A percentile compares a stretch with the other conserved stretches of the same genome.
Conservation (phyloP, 2,797 vertebrate genomes). For the Psittacula echo region DNA sequence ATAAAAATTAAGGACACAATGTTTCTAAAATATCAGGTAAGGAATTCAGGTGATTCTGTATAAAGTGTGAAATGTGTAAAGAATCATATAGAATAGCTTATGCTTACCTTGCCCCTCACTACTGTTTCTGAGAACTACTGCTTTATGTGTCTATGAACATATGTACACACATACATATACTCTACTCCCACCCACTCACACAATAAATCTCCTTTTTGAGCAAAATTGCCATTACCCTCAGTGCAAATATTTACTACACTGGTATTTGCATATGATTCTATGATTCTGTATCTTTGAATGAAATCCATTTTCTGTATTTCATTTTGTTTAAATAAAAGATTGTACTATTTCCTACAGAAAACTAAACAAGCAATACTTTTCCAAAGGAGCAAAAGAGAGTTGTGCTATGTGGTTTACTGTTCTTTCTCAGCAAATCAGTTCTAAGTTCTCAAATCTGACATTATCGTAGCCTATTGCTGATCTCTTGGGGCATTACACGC, state of each 20-base stretch:
- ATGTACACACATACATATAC: rapidly evolving
- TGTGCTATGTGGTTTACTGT: not conserved
- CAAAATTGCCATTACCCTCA: not conserved
- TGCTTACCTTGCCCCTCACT: not conserved
- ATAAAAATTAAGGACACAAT: conserved; percentile 9
- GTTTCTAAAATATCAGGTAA: conserved; percentile 54
- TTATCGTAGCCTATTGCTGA: not conserved
- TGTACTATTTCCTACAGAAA: not conserved
- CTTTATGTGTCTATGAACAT: not conserved
- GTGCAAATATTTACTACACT: not conserved
- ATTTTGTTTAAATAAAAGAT: not conserved
- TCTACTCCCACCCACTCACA: not conserved
- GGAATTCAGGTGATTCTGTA: not conserved
- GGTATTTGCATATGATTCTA: not conserved
- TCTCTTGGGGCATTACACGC: not conserved
- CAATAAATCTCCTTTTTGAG: not conserved
- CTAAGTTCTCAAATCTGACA: not conserved
- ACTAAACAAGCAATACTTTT: not conserved
- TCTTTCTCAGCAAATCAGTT: not conserved
- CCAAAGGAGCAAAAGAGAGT: not conserved
- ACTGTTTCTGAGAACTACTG: not conserved
- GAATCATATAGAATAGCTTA: not conserved
- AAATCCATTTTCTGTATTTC: not conserved
- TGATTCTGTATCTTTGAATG: not conserved
- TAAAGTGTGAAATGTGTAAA: not conserved